Percentiles rank a stretch among this genome's conserved stretches.
Evolutionary conservation across 2,888 invertebrate species (phyloP).

Genomic region (Hemicrepidius hirtus): DNA sequence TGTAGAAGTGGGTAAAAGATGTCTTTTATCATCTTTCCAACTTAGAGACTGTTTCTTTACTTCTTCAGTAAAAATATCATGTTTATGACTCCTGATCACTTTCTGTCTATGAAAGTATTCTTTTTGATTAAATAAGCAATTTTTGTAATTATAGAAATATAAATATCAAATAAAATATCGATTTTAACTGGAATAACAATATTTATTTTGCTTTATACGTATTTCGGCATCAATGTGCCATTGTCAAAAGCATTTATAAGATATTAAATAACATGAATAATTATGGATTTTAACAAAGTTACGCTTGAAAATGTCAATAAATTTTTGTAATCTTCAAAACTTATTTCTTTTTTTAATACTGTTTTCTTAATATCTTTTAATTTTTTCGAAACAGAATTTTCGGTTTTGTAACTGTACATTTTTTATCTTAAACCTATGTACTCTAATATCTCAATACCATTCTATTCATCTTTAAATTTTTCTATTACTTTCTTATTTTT

Average conservation of each 20-base stretch:
- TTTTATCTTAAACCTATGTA: conserved; percentile 61
- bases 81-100: conserved; percentile 7
- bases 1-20: conserved; percentile 10
- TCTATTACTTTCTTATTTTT: conserved; percentile 63
- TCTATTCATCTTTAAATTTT: conserved; percentile 64
- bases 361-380: conserved; percentile 50
- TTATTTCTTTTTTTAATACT: conserved; percentile 31
- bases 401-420: conserved; percentile 55
- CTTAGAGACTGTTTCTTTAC: conserved; percentile 6
- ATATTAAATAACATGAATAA: no score
- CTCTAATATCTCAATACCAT: conserved; percentile 61
- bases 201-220: no score
- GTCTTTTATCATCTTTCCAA: conserved; percentile 12
- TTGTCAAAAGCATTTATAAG: no score
- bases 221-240: no score
- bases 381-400: conserved; percentile 55
- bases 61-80: conserved; percentile 11
- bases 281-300: no score
- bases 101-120: conserved; percentile 8
- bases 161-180: no score
- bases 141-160: no score
- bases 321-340: conserved; percentile 50
- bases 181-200: no score
- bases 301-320: no score
- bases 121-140: conserved; percentile 44